Conservation (phyloP, 2,888 invertebrate species). For the Globia sparganii region DNA sequence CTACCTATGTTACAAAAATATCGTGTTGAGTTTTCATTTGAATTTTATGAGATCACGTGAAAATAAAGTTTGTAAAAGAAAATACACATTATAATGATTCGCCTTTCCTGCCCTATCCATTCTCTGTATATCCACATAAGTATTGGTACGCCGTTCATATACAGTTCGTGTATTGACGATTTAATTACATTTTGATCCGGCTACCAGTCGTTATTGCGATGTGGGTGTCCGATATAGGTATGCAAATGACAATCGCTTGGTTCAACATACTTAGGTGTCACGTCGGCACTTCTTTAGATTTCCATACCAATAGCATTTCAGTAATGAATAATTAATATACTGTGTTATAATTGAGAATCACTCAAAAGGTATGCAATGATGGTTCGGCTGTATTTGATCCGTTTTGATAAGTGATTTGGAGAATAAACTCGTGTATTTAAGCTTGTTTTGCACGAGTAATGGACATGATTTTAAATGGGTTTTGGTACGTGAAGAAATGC, state of each 20-base stretch:
- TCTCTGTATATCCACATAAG: slow-evolving; percentile 70
- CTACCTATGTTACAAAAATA: not conserved
- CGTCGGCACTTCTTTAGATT: slow-evolving; percentile 77
- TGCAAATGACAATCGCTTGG: slow-evolving; percentile 79
- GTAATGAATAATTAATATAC: slow-evolving; percentile 71
- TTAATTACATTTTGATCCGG: slow-evolving; percentile 90
- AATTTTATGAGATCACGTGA: not conserved
- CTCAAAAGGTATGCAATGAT: slow-evolving; percentile 56
- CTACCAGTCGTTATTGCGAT: slow-evolving; percentile 84
- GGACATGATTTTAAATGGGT: slow-evolving; percentile 45
- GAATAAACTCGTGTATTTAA: slow-evolving; percentile 17
- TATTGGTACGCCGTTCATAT: slow-evolving; percentile 84
- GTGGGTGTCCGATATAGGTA: slow-evolving; percentile 89
- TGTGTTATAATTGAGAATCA: slow-evolving; percentile 64
- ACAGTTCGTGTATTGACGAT: slow-evolving; percentile 89
- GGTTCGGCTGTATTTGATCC: slow-evolving; percentile 27
- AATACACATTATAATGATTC: not conserved
- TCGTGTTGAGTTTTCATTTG: not conserved
- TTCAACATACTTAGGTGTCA: slow-evolving; percentile 73
- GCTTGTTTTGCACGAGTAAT: slow-evolving; percentile 43
- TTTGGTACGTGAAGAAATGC: slow-evolving; percentile 45
- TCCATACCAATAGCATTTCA: slow-evolving; percentile 73
- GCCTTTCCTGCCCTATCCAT: slow-evolving; percentile 64
- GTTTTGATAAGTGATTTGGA: slow-evolving; percentile 13
- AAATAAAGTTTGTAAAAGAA: not conserved